Percentiles rank a stretch among this genome's conserved stretches.
Conservation (phyloP, 2,797 vertebrate genomes). For the Myotis myotis region DNA sequence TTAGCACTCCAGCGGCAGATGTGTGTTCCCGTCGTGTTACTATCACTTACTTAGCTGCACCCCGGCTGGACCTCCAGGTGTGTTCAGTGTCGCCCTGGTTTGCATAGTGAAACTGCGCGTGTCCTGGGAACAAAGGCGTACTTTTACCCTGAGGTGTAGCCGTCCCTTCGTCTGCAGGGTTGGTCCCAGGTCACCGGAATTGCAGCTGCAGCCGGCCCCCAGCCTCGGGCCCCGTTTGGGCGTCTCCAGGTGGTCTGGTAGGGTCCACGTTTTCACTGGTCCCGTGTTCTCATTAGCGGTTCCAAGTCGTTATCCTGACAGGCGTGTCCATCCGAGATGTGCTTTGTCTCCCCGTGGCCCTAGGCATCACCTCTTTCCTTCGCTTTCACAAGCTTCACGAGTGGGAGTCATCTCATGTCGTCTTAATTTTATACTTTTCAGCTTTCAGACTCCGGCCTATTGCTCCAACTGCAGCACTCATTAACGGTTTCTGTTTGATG, state of each 20-base stretch:
- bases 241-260: no score
- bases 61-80: not conserved
- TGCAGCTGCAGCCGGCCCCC: no score
- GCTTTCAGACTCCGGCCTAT: not conserved
- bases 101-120: rapidly evolving
- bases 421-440: not conserved
- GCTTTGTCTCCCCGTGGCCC: not conserved
- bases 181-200: not conserved
- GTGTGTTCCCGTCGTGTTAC: no score
- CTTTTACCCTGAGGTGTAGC: not conserved
- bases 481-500: not conserved
- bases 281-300: no score
- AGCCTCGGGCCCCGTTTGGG: no score
- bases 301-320: not conserved
- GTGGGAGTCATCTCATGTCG: not conserved
- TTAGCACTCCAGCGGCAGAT: no score
- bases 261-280: no score
- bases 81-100: not conserved
- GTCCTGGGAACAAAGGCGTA: not conserved
- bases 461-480: not conserved
- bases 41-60: no score
- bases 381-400: not conserved
- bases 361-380: no score
- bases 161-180: no score
- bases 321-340: rapidly evolving